phyloP scores from a whole-genome alignment of 2,888 invertebrate species.

The Cremastinae sp. region DNA sequence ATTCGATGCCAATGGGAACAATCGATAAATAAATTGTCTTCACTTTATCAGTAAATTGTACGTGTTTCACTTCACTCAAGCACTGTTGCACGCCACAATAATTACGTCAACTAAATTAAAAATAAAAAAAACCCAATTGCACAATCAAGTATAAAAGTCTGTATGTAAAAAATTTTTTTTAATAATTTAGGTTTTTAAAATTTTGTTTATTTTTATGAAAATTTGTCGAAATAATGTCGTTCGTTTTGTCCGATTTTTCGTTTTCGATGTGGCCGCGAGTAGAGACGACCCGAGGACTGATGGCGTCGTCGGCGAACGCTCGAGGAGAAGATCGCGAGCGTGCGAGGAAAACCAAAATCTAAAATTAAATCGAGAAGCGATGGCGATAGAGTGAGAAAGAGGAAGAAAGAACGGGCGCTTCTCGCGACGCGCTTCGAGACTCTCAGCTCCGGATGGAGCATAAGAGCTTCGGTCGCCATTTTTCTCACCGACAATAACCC shows the following conservation, averaged over 20 bases:
- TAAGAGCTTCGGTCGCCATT: constrained; percentile 35
- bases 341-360: constrained; percentile 69
- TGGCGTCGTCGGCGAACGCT: constrained; percentile 49
- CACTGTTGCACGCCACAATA: neutral
- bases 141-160: too few species aligned
- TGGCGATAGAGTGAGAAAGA: constrained; percentile 25
- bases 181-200: too few species aligned
- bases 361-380: constrained; percentile 73
- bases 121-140: too few species aligned
- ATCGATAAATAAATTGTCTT: constrained; percentile 5
- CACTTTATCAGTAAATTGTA: neutral
- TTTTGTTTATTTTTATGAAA: neutral
- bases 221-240: constrained; percentile 44
- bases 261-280: constrained; percentile 51
- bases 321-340: constrained; percentile 48
- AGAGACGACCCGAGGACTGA: constrained; percentile 60
- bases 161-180: too few species aligned
- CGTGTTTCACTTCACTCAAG: neutral
- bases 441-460: constrained; percentile 54
- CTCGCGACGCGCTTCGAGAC: constrained; percentile 23
- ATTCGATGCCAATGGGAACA: neutral
- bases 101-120: neutral
- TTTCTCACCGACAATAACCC: constrained; percentile 6
- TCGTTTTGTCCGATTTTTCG: constrained; percentile 44
- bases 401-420: constrained; percentile 25